Evolutionary conservation across 1,140 invertebrate genomes (phyloP).

Genomic region (Pseudomyrmex cubaensis): DNA sequence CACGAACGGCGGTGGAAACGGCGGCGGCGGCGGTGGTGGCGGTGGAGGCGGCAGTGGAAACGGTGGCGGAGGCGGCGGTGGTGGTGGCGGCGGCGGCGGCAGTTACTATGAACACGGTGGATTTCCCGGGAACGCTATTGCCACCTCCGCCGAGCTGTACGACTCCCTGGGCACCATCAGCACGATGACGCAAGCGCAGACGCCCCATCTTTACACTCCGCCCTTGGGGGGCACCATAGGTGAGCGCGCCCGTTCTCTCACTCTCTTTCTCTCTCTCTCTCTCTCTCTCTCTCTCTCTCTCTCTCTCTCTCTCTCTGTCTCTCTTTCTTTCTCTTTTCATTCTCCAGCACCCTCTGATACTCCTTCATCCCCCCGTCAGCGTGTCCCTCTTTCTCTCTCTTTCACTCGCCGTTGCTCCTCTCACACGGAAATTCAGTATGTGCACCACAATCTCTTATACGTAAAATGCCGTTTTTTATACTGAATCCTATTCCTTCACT

Average conservation of each 20-base stretch:
- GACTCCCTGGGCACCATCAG: slow-evolving; percentile 89
- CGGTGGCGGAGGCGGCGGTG: slow-evolving; percentile 78
- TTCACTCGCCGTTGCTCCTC: slow-evolving; percentile 25
- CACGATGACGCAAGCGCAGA: slow-evolving; percentile 90
- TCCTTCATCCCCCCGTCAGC: slow-evolving; percentile 18
- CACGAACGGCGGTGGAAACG: slow-evolving; percentile 78
- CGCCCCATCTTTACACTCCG: slow-evolving; percentile 90
- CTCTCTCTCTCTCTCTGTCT: slow-evolving; percentile 1
- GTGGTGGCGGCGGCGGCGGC: slow-evolving; percentile 76
- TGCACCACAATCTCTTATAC: slow-evolving; percentile 71
- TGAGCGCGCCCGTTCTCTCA: slow-evolving; percentile 82
- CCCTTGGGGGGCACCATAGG: slow-evolving; percentile 90
- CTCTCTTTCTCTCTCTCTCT: slow-evolving; percentile 63
- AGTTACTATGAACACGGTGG: slow-evolving; percentile 89
- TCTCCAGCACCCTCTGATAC: slow-evolving; percentile 46
- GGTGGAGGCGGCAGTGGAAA: slow-evolving; percentile 86
- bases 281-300: slow-evolving; percentile 65
- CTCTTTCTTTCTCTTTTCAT: slow-evolving; percentile 66
- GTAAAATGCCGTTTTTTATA: slow-evolving; percentile 59
- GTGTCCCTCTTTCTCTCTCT: slow-evolving; percentile 34
- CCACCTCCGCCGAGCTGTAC: slow-evolving; percentile 89
- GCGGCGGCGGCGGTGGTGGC: slow-evolving; percentile 77
- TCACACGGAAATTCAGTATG: slow-evolving; percentile 70
- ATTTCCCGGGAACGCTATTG: slow-evolving; percentile 86
- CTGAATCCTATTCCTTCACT: slow-evolving; percentile 51